A percentile compares a stretch with the other conserved stretches of the same genome.
Evolutionary conservation across 2,113 vertebrate genomes (phyloP).

Genomic region (Anolis carolinensis): DNA sequence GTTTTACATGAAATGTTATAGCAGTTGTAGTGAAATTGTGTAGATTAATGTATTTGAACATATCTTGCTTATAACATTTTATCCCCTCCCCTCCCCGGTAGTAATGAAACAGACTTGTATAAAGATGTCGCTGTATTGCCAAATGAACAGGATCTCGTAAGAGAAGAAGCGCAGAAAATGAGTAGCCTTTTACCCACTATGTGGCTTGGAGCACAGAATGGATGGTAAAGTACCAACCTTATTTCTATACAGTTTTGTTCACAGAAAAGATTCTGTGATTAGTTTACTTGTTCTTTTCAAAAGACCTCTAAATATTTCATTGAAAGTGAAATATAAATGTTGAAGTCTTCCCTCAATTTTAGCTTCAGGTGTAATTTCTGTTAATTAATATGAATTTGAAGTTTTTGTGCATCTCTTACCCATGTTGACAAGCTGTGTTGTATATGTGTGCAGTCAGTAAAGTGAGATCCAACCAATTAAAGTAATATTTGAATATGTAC

Average conservation of each 20-base stretch:
- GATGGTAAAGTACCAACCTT: constrained; percentile 81
- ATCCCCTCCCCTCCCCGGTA: constrained; percentile 23
- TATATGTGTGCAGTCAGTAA: neutral
- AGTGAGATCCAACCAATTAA: neutral
- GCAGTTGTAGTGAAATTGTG: neutral
- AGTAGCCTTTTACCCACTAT: constrained; percentile 96
- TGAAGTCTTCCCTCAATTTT: neutral
- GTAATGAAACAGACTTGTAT: constrained; percentile 85
- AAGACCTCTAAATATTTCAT: neutral
- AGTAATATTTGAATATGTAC: neutral
- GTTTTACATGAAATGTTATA: too few species aligned
- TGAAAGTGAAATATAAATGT: neutral
- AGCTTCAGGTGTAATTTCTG: neutral
- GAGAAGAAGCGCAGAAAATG: constrained; percentile 98
- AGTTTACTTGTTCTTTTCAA: neutral
- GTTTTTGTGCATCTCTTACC: neutral
- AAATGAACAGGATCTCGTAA: constrained; percentile 91
- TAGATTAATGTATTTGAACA: constrained; percentile 11
- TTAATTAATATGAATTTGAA: neutral
- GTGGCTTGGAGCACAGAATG: constrained; percentile 98
- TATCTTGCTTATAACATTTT: constrained; percentile 33
- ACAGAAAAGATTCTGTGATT: neutral
- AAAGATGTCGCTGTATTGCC: constrained; percentile 86
- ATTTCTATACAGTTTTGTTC: neutral
- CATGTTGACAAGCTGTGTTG: neutral